Conservation (phyloP, 2,888 invertebrate genomes). For the Phalera bucephala region DNA sequence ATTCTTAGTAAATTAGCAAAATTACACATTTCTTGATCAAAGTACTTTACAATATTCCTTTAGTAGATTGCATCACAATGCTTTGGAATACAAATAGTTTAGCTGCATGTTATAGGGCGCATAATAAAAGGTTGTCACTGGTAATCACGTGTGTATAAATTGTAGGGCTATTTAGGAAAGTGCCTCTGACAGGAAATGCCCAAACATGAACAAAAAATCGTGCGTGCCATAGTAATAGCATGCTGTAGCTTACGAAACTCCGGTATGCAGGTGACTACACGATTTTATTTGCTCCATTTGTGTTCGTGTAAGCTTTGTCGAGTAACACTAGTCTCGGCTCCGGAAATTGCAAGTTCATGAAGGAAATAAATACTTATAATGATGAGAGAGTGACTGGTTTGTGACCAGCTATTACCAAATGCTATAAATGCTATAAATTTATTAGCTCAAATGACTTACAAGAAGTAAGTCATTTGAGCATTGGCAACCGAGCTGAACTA, state of each 20-base stretch:
- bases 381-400: no score
- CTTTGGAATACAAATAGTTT: background rate
- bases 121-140: slow-evolving; percentile 50
- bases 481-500: no score
- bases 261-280: slow-evolving; percentile 18
- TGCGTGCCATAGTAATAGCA: slow-evolving; percentile 37
- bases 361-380: no score
- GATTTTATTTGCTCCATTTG: slow-evolving; percentile 11
- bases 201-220: slow-evolving; percentile 30
- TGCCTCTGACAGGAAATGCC: slow-evolving; percentile 32
- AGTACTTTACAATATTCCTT: no score
- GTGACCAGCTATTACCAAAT: no score
- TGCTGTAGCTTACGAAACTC: slow-evolving; percentile 30
- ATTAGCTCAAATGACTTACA: no score
- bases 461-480: no score
- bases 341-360: no score
- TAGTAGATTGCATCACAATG: background rate
- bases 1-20: no score
- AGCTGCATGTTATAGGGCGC: slow-evolving; percentile 5
- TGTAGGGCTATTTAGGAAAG: slow-evolving; percentile 47
- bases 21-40: no score
- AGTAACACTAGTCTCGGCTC: background rate
- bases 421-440: no score
- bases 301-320: background rate
- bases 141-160: slow-evolving; percentile 44